Percentiles rank a stretch among this genome's conserved stretches.
These are phyloP conservation scores for Melipona bicolor DNA, from an alignment of 2,888 invertebrate genomes.

Conservation along the genomic window DNA sequence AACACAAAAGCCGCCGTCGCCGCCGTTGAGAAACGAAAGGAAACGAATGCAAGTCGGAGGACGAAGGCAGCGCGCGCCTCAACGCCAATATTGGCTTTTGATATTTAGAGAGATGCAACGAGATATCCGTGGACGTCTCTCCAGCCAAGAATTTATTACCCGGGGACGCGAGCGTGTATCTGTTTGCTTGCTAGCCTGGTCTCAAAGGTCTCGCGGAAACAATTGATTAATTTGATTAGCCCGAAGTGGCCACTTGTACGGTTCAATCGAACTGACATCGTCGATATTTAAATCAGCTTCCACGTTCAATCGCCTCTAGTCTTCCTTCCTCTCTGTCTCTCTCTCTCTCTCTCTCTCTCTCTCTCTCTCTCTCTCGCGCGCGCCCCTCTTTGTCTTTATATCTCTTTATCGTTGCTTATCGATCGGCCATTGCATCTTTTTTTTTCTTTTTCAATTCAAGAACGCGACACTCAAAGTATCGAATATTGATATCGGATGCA, in stretches of 20 bases:
- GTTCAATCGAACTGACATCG: constrained; percentile 40
- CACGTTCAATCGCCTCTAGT: neutral
- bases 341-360: too few relatives aligned
- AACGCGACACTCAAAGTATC: constrained; percentile 31
- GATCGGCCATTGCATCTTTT: constrained; percentile 26
- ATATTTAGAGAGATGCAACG: constrained; percentile 40
- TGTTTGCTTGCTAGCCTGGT: neutral
- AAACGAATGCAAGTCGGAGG: constrained; percentile 9
- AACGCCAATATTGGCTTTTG: constrained; percentile 45
- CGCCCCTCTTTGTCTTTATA: neutral
- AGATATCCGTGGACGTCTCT: constrained; percentile 30
- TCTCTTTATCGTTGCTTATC: constrained; percentile 25
- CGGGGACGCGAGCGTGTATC: neutral
- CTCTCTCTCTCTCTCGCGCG: neutral
- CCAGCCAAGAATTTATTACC: constrained; percentile 47
- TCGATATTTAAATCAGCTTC: constrained; percentile 47
- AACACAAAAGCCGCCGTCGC: constrained; percentile 15
- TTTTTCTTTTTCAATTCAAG: constrained; percentile 29
- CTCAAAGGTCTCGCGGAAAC: constrained; percentile 25
- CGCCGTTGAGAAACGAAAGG: neutral
- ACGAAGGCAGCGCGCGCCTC: constrained; percentile 8
- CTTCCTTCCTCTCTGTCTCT: too few relatives aligned
- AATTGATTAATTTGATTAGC: constrained; percentile 53
- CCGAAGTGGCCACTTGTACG: constrained; percentile 45
- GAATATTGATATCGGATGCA: constrained; percentile 33